Base-by-base conservation (phyloP, 1,140 invertebrate species). In the Heliconius eleuchia region DNA sequence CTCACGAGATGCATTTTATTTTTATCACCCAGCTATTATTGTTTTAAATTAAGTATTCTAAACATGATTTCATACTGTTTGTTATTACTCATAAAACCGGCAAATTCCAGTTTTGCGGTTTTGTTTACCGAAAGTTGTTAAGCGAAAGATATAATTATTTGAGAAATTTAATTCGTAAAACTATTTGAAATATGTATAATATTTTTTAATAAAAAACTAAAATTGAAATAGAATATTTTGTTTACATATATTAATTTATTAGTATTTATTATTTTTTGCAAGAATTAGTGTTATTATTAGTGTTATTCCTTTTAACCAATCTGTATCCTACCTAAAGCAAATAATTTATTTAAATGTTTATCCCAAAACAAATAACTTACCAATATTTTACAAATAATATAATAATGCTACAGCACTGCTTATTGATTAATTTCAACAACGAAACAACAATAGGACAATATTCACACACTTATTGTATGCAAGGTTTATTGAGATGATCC, bases 401-500 rank as follows among this genome's bases (percentile, higher is more conserved):
- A 30, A 13, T 16, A 66, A 16, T 66, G 27, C 3, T 66, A 60
- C 9, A 60, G n/a, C 57, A 60, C 57, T 23, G n/a, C 27, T 23
- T 60, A 60, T 60, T 60, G 57, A 66, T 66, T 66, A 23, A 16
- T 30, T 30, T 27, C 9, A 27, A 57, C n/a, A 66, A 46, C 3
- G 5, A 39, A 75, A 75, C 60, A 46, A 46, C 42, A 37, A 37
- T 37, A 75, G 39, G 4, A 42, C 27, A 71, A 66, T 76, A 23
- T 70, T 70, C 57, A 50, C 74, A 37, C 39, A 23, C 19, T 27
- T 70, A 46, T 76, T 76, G 34, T 46, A 71, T 76, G 66, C 74
- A 66, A 71, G 34, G 55, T 39, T 71, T 70, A 57, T 76, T 76
- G n/a, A 76, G 60, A 46, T 55, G n/a, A 70, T 76, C 42, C 55